Evolutionary conservation across 2,888 invertebrate species (phyloP).

Genomic region (Lepeophtheirus nordmannii): DNA sequence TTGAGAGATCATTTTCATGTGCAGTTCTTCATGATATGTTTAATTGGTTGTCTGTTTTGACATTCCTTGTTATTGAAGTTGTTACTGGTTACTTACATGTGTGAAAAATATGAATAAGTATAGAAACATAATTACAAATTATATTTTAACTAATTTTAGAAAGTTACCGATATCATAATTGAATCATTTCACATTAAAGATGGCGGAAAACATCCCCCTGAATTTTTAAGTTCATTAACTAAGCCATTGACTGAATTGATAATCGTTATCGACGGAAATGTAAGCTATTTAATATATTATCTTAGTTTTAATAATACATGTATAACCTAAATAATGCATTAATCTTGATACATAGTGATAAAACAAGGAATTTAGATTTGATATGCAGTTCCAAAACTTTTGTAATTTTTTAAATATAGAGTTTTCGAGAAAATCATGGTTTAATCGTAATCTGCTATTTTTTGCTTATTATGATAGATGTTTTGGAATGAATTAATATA

Average conservation of each 20-base stretch:
- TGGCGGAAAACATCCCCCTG: conserved; percentile 25
- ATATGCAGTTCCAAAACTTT: no score
- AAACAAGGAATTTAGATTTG: no score
- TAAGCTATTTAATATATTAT: conserved; percentile 14
- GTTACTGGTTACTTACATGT: conserved; percentile 20
- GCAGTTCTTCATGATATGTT: conserved; percentile 44
- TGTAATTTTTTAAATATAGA: no score
- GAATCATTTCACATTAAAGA: no score
- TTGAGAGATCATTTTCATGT: conserved; percentile 41
- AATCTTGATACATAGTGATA: no score
- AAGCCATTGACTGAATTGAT: conserved; percentile 37
- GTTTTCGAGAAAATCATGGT: no score
- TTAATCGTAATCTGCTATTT: no score
- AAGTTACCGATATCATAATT: no score
- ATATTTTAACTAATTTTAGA: no score
- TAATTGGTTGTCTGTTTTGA: conserved; percentile 41
- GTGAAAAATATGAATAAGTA: not conserved
- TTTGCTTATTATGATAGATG: no score
- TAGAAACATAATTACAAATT: no score
- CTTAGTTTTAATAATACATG: not conserved
- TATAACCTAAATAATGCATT: not conserved
- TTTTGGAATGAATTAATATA: no score
- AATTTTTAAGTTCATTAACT: conserved; percentile 33
- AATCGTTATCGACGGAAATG: conserved; percentile 29
- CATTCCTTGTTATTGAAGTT: conserved; percentile 39